Base-by-base conservation (phyloP, 2,797 vertebrate species). In the Danio tinwini region DNA sequence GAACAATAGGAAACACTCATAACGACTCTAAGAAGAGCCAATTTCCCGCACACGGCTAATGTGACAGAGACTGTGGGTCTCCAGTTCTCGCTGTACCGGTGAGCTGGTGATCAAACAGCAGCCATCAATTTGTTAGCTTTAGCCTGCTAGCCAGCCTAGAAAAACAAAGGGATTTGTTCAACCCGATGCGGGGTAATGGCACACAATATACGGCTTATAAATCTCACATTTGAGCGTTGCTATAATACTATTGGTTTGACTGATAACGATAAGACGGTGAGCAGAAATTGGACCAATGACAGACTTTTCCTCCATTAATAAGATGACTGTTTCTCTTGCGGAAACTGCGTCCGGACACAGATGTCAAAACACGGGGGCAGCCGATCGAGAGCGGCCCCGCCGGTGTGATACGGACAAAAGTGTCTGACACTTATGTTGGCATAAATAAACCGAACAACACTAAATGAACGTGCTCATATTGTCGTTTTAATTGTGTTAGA, bases 81-180 rank as follows among this genome's bases (percentile, higher is more conserved):
- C 0, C 4, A 49, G 40, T 19, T 62, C 39, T 44, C 5, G 37
- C 21, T 72, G 70, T 64, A 83, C 50, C 45, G 56, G 72, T 65
- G 45, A 79, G 67, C 44, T 73, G 58, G 73, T 64, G 47, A 6
- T 53, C n/a, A 62, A 37, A 71, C 64, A 58, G 12, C 58, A 75
- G 72, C 71, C 76, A 83, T 71, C 76, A 69, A 59, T 64, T 67
- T 68, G 61, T 73, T 86, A 84, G 77, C 78, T 72, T 81, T 81
- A 86, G 85, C 85, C 45, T 49, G 55, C 72, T 84, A 63, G 82
- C 76, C 45, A 58, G 37, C 39, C 47, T 52, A 82, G 37, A 86
- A 85, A 86, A 86, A 86, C 85, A 86, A 86, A 86, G 85, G 81
- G 83, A 84, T 81, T 78, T 77, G 65, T 82, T 84, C 63, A 74